Evolutionary conservation across 2,113 vertebrate species (phyloP), one percentile per base, ranked within the genome.

Genomic region (Pungitius pungitius): DNA sequence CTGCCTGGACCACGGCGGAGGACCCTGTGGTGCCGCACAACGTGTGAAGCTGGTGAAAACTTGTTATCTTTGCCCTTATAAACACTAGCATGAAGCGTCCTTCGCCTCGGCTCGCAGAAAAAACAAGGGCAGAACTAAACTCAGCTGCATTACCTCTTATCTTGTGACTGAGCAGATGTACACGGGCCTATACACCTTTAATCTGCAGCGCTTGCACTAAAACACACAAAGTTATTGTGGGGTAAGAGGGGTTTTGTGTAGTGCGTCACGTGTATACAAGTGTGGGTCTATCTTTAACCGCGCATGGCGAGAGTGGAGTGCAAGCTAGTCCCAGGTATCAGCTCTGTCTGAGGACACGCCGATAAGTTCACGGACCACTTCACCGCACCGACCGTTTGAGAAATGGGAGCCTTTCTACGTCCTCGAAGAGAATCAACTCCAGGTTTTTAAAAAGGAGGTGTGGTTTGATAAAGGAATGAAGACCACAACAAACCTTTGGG

Each of bases 81-180:
- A 35, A 26, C 51, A 17, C 59, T 64, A 39, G 54, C 68, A 85
- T 82, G 61, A 76, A 78, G 65, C 30, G 49, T 61, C 68, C 69
- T 51, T 20, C 70, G 78, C 58, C 57, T 70, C 64, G 33, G 42
- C 54, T 57, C 27, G 35, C 20, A 73, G 63, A 76, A 61, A 76
- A 81, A 87, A 77, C 1, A 27, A 84, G 81, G 84, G 26, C 77
- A 78, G 8, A 74, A 73, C 84, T 85, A 87, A 88, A 90, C 84
- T 86, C 85, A 87, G 82, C 67, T n/a, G 17, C 37, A 47, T 75
- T 65, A 20, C 61, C 83, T 79, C 65, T 80, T 74, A 80, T 86
- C 69, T 81, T 75, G 30, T 63, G 27, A 54, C 15, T 4, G n/a
- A 80, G 80, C 81, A 79, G 69, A 86, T 83, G 78, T 68, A 71